Evolutionary conservation across 2,113 vertebrate species (phyloP).

Genomic region (Electrona antarctica): DNA sequence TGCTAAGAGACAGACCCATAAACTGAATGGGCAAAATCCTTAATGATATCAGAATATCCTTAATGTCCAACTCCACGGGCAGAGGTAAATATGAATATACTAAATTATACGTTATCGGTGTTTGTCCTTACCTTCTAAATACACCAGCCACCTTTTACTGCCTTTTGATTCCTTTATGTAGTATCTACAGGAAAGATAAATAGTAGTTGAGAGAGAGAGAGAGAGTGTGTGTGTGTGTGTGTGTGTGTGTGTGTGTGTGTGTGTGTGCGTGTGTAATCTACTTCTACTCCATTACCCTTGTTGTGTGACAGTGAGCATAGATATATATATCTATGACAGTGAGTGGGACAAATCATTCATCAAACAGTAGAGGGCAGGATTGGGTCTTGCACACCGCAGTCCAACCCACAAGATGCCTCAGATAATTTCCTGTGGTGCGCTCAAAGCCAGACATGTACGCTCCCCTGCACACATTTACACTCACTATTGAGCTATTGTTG

Average conservation of each 20-base stretch:
- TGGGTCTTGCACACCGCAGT: too few relatives aligned
- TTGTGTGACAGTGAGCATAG: too few relatives aligned
- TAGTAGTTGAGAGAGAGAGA: constrained; percentile 9
- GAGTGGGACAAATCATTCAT: too few relatives aligned
- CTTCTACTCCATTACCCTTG: too few relatives aligned
- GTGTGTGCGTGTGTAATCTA: neutral
- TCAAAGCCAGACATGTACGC: neutral
- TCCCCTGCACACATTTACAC: neutral
- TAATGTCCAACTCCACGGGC: too few relatives aligned
- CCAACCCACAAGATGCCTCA: too few relatives aligned
- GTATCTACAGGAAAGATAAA: constrained; percentile 74
- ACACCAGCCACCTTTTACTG: constrained; percentile 90
- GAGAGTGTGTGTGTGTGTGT: constrained; percentile 1
- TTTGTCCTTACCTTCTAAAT: constrained; percentile 85
- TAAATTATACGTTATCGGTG: neutral
- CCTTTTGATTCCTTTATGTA: constrained; percentile 92
- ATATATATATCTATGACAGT: too few relatives aligned
- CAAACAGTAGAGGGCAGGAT: neutral
- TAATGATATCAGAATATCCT: too few relatives aligned
- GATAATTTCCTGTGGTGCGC: too few relatives aligned
- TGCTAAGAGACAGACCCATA: too few relatives aligned
- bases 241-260: neutral
- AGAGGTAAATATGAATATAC: too few relatives aligned
- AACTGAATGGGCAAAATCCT: neutral
- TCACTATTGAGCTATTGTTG: neutral